Evolutionary conservation across 2,113 vertebrate species (phyloP).

Genomic region (Danio rerio): DNA sequence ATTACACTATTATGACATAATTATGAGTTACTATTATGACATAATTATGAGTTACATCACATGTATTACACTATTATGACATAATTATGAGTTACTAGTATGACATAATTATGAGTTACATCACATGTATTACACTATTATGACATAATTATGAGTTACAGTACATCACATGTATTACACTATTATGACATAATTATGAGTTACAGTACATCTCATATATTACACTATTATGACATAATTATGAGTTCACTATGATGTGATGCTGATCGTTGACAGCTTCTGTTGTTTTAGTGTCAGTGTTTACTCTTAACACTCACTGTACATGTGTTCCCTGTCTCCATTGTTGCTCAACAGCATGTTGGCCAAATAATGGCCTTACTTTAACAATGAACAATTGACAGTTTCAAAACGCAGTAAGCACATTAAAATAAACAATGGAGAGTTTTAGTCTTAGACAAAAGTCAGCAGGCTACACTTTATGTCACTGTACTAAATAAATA

Average conservation of each 20-base stretch:
- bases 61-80: too few species aligned
- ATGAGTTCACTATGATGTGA: slow-evolving; percentile 1
- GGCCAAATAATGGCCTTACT: not conserved
- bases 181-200: too few species aligned
- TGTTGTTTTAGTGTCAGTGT: slow-evolving; percentile 4
- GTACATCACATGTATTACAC: too few species aligned
- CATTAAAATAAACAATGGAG: too few species aligned
- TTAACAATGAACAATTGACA: slow-evolving; percentile 4
- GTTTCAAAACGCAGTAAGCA: not conserved
- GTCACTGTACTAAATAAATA: too few species aligned
- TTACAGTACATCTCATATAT: not conserved
- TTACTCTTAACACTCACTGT: not conserved
- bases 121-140: too few species aligned
- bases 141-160: too few species aligned
- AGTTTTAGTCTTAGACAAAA: too few species aligned
- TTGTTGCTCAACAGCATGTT: slow-evolving; percentile 14
- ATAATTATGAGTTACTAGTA: too few species aligned
- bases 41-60: not conserved
- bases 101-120: too few species aligned
- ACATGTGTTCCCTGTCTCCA: slow-evolving; percentile 10
- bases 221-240: not conserved
- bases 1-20: too few species aligned
- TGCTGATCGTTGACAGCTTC: not conserved
- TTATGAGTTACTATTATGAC: not conserved
- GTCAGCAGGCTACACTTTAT: too few species aligned